Conservation (phyloP, 2,888 invertebrate genomes). For the Unio pictorum region DNA sequence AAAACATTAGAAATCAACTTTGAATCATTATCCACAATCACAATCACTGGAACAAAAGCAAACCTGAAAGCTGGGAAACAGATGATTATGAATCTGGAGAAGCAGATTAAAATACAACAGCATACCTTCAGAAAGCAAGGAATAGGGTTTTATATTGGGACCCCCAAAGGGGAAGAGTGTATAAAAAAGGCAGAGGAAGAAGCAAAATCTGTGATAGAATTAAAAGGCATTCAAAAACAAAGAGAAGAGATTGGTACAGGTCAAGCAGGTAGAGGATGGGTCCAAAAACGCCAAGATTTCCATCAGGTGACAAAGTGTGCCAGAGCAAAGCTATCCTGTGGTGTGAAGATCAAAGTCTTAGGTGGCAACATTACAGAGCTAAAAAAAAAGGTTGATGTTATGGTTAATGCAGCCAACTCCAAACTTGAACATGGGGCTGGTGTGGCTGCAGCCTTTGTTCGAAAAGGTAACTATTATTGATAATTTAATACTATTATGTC, state of each 20-base stretch:
- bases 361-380: conserved; percentile 32
- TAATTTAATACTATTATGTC: no score
- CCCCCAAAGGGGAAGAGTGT: conserved; percentile 21
- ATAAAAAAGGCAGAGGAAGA: conserved; percentile 22
- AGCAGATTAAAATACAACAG: conserved; percentile 14
- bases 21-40: conserved; percentile 1
- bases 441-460: conserved; percentile 26
- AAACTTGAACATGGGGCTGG: conserved; percentile 34
- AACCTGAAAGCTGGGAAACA: conserved; percentile 24
- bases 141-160: conserved; percentile 20
- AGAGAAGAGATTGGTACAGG: conserved; percentile 4
- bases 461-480: conserved; percentile 25
- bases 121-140: conserved; percentile 23
- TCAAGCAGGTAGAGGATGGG: conserved; percentile 12
- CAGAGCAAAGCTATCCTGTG: conserved; percentile 6
- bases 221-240: conserved; percentile 13
- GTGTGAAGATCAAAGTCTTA: conserved; percentile 20
- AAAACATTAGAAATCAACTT: conserved; percentile 5
- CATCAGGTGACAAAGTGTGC: conserved; percentile 17
- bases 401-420: conserved; percentile 41
- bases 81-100: conserved; percentile 15
- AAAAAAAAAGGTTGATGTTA: conserved; percentile 23
- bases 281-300: conserved; percentile 2
- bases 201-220: conserved; percentile 27
- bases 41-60: conserved; percentile 26